Percentiles rank a stretch among this genome's conserved stretches.
Evolutionary conservation across 2,888 invertebrate genomes (phyloP).

Genomic region (Leucozona laternaria): DNA sequence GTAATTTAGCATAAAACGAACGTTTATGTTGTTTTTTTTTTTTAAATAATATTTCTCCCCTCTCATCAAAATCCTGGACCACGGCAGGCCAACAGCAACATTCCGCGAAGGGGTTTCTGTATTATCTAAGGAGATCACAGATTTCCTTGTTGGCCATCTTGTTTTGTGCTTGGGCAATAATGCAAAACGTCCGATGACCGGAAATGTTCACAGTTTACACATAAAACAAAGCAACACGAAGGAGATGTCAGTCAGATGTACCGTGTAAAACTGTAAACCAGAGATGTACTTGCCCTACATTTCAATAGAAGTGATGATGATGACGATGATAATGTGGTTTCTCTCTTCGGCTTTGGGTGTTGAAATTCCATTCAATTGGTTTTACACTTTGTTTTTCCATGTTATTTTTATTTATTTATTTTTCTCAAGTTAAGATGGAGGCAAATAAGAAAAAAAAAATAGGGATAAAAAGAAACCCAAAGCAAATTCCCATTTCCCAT

Average conservation of each 20-base stretch:
- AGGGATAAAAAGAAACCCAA: constrained; percentile 37
- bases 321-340: constrained; percentile 54
- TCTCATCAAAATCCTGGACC: constrained; percentile 15
- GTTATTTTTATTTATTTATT: constrained; percentile 37
- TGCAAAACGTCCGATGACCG: constrained; percentile 64
- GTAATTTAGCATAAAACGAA: constrained; percentile 75
- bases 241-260: constrained; percentile 43
- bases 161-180: constrained; percentile 50
- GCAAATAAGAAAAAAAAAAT: constrained; percentile 20
- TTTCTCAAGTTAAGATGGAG: constrained; percentile 41
- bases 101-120: constrained; percentile 3
- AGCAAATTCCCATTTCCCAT: constrained; percentile 47
- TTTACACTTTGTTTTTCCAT: constrained; percentile 57
- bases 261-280: constrained; percentile 41
- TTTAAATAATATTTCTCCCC: constrained; percentile 17
- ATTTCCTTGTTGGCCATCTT: constrained; percentile 33
- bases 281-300: constrained; percentile 72
- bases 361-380: constrained; percentile 65
- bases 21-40: constrained; percentile 36
- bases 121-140: constrained; percentile 67
- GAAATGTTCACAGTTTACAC: constrained; percentile 51
- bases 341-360: constrained; percentile 56
- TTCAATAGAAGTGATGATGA: constrained; percentile 54
- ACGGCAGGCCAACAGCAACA: background rate
- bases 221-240: constrained; percentile 16